Conservation (phyloP, 2,113 vertebrate genomes). For the Cinclus cinclus region DNA sequence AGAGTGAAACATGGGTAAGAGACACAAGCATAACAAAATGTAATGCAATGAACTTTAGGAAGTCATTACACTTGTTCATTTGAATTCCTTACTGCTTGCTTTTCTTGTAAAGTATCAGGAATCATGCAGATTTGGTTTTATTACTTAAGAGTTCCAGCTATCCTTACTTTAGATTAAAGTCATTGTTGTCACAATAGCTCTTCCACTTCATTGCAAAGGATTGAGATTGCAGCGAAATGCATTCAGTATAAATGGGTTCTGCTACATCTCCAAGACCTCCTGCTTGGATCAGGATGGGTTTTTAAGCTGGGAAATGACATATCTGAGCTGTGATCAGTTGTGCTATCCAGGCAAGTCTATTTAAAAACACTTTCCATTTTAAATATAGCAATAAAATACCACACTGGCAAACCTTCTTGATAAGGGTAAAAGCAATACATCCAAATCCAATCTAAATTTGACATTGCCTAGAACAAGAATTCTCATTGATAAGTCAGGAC, state of each 20-base stretch:
- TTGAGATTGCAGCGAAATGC: background rate
- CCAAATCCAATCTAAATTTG: constrained; percentile 86
- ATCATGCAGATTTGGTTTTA: constrained; percentile 64
- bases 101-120: constrained; percentile 62
- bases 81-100: constrained; percentile 68
- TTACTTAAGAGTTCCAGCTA: constrained; percentile 41
- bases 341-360: constrained; percentile 74
- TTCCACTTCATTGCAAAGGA: constrained; percentile 49
- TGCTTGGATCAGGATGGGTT: constrained; percentile 46
- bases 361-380: constrained; percentile 84
- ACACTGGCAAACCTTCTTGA: constrained; percentile 76
- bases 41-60: constrained; percentile 16
- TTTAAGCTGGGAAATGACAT: constrained; percentile 73
- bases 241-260: constrained; percentile 42
- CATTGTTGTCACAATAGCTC: constrained; percentile 57
- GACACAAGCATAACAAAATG: constrained; percentile 48
- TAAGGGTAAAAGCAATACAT: constrained; percentile 83
- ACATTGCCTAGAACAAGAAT: constrained; percentile 79
- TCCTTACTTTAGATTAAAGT: constrained; percentile 65
- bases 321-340: constrained; percentile 70
- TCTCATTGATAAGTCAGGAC: constrained; percentile 77
- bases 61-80: constrained; percentile 50
- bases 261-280: constrained; percentile 51
- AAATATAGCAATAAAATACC: constrained; percentile 83
- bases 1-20: constrained; percentile 3